Base-by-base conservation (phyloP, 2,113 vertebrate genomes). In the Tenrec ecaudatus region DNA sequence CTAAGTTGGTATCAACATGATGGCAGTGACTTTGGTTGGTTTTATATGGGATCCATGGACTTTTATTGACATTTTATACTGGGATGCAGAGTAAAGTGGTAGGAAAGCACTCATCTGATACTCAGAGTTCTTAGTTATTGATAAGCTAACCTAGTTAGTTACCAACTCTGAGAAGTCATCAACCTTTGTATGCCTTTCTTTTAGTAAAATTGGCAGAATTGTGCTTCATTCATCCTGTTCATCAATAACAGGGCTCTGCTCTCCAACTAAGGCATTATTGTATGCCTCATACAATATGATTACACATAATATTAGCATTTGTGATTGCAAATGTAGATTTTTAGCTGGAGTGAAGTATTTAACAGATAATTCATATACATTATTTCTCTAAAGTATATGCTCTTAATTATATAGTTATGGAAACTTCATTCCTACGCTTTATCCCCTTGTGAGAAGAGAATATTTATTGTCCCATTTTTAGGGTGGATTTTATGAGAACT, bases 161-260 rank as follows among this genome's bases (percentile, higher is more conserved):
- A 43, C 20, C 69, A 86, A 88, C 14, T 7, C 71, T 86, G 15
- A 89, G 47, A 94, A 95, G 14, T 78, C 29, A 79, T 60, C 27
- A 57, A 29, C 4, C 4, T 88, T 19, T 47, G 1, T 79, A 11
- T 89, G 12, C 58, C 60, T 94, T 93, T 86, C 75, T 87, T 87
- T 90, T 94, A 86, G 16, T 82, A 82, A 91, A 91, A 64, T 19
- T 40, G 3, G 11, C n/a, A 43, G 80, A 23, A 94, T 85, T 80
- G 58, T 68, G 69, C 25, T 86, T 79, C 16, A 31, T 23, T 84
- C 68, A 64, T 60, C 9, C 64, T 86, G 62, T 68, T 78, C 36
- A 47, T 85, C 29, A 86, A 20, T 75, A 92, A 64, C 4, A 94
- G 23, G 69, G 57, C 12, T 23, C 66, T 85, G 85, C 23, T 36